Evolutionary conservation across 1,140 invertebrate genomes (phyloP), one percentile per base, ranked within the genome.

Genomic region (Brachionus koreanus): DNA sequence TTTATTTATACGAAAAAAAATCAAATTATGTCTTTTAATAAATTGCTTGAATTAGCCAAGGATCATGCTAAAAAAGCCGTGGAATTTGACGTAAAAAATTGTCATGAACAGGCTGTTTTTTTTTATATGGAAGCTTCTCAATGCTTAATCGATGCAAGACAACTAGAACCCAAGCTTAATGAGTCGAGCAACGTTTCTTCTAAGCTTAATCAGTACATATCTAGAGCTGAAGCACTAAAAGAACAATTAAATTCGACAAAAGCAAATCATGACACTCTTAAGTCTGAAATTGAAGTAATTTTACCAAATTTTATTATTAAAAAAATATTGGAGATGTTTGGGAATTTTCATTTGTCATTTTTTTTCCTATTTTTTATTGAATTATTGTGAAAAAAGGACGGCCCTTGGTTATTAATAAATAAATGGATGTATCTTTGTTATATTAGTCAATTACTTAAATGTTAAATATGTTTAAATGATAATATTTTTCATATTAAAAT

Each of bases 201-300:
- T 69, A 57, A 43, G 23, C 29, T 82, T 43, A 16, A 77, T 61
- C 23, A 82, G 35, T 82, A 82, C 35, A 84, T 74, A 74, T 19
- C 67, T 16, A 10, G 63, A 35, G 63, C 63, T n/a, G 79, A 83
- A 46, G 35, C n/a, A 33, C 29, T 83, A 13, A 72, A 81, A 42
- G 13, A 61, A 61, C n/a, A n/a, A 13, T 39, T 69, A 46, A 67
- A 72, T 29, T 82, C 57, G 23, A 5, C 35, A n/a, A 63, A 29
- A 33, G 12, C 23, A 25, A 46, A 29, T n/a, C 29, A 19, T 82
- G 79, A 49, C 12, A 75, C 12, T 52, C 52, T 61, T 25, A 84
- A 35, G 83, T 82, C 19, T 33, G 19, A 42, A 46, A 83, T 61
- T 49, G 81, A 46, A 82, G 10, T 84, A 85, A 65, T 84, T 85